phyloP scores from a whole-genome alignment of 2,113 vertebrate genomes.

The Neotoma lepida region DNA sequence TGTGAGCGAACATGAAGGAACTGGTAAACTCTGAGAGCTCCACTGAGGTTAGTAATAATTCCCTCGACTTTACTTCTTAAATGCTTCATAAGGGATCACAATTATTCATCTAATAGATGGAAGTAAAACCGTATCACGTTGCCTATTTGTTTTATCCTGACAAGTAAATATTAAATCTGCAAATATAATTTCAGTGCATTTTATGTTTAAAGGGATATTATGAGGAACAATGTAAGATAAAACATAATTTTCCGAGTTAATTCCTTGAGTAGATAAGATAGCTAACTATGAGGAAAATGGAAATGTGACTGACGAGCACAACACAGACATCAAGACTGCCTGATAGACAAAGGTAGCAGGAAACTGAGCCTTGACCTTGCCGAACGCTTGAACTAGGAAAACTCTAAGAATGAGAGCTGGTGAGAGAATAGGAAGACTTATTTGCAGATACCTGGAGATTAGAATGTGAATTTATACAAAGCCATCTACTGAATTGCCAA shows the following conservation, averaged over 20 bases:
- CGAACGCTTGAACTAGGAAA: neutral
- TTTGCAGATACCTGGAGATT: neutral
- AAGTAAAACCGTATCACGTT: neutral
- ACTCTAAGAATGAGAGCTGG: neutral
- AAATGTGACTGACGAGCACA: neutral
- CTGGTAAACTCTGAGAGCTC: neutral
- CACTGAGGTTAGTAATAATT: neutral
- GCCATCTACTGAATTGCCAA: neutral
- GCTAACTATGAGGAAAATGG: neutral
- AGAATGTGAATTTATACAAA: neutral
- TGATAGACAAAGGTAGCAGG: neutral
- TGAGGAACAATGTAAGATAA: neutral
- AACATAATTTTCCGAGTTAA: neutral
- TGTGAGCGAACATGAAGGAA: neutral
- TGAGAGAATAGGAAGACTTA: neutral
- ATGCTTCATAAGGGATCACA: rapidly evolving
- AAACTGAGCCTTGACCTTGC: neutral
- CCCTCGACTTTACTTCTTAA: neutral
- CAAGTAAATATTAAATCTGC: neutral
- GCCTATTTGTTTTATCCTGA: neutral
- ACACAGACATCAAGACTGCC: neutral
- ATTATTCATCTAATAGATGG: neutral
- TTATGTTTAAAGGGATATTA: neutral
- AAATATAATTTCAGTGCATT: neutral
- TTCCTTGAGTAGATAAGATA: constrained; percentile 45